Percentiles rank a stretch among this genome's conserved stretches.
Evolutionary conservation across 1,140 invertebrate species (phyloP).

Genomic region (Lucilia cuprina): DNA sequence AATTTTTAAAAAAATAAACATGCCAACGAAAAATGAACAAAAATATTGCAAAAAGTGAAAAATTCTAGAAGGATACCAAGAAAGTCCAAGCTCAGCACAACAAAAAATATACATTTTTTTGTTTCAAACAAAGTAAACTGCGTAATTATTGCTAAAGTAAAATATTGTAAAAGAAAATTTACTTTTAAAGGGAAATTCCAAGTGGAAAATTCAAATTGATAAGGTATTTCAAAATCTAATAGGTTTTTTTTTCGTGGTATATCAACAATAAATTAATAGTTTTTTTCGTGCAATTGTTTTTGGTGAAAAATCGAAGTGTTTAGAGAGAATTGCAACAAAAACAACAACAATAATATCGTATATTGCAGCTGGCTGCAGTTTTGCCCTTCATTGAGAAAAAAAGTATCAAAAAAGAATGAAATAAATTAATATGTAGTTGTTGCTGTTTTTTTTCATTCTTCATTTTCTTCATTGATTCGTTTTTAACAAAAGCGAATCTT

Average conservation of each 20-base stretch:
- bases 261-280: neutral
- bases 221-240: neutral
- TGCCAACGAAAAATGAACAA: neutral
- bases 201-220: neutral
- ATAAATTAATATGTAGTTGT: neutral
- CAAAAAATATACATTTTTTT: neutral
- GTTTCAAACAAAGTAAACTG: neutral
- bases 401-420: neutral
- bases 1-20: neutral
- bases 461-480: neutral
- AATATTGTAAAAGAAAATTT: neutral
- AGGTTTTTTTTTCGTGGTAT: neutral
- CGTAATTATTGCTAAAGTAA: neutral
- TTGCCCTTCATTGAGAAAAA: neutral
- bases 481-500: neutral
- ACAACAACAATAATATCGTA: neutral
- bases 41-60: neutral
- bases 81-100: neutral
- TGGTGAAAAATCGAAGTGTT: conserved; percentile 32
- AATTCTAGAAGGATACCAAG: conserved; percentile 1
- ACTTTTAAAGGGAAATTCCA: neutral
- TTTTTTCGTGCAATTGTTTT: neutral
- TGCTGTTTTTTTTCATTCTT: neutral
- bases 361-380: neutral
- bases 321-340: neutral